phyloP scores from a whole-genome alignment of 2,797 vertebrate species.

The Linurgus olivaceus region DNA sequence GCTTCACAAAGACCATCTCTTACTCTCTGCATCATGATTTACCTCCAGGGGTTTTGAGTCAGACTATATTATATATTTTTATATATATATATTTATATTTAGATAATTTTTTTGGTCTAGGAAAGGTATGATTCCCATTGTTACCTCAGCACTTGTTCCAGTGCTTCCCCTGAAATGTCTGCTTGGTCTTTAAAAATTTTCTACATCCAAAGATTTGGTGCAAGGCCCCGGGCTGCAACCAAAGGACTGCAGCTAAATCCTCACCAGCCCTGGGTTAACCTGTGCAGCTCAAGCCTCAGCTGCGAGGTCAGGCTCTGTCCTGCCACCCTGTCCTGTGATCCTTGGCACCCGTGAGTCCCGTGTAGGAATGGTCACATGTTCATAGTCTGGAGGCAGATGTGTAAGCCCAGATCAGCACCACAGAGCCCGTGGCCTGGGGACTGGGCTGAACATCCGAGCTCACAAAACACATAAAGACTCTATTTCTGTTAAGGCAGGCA shows the following conservation, averaged over 20 bases:
- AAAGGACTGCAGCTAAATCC: neutral
- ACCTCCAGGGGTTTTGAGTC: neutral
- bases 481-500: neutral
- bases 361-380: accelerated
- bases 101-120: neutral
- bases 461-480: accelerated
- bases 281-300: neutral
- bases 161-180: neutral
- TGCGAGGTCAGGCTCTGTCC: accelerated
- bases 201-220: neutral
- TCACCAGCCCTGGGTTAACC: neutral
- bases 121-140: neutral
- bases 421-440: neutral
- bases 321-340: accelerated
- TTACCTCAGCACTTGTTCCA: neutral
- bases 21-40: neutral
- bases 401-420: neutral
- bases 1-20: neutral
- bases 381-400: accelerated
- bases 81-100: neutral
- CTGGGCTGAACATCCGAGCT: accelerated
- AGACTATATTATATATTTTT: neutral
- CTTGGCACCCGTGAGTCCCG: accelerated
- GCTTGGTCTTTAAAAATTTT: neutral
- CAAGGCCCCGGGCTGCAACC: neutral